phyloP scores from a whole-genome alignment of 2,113 vertebrate species.

The Ameiurus melas region DNA sequence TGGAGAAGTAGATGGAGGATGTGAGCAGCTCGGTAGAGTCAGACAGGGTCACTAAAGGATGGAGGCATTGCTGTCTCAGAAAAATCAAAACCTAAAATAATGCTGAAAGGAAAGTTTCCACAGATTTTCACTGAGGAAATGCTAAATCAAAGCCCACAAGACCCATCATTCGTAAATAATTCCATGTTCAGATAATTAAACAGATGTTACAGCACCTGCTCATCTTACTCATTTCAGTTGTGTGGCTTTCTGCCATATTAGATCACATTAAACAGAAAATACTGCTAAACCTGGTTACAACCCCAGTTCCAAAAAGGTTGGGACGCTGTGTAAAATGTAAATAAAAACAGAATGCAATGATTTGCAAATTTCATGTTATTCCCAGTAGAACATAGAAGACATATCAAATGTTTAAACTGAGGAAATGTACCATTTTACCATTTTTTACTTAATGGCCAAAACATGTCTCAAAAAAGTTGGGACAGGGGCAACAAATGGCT shows the following conservation, averaged over 20 bases:
- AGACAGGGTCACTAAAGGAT: slow-evolving; percentile 16
- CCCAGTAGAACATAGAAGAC: no score
- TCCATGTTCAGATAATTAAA: slow-evolving; percentile 10
- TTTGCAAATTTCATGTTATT: no score
- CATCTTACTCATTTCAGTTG: not conserved
- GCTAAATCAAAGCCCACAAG: slow-evolving; percentile 2
- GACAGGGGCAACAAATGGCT: no score
- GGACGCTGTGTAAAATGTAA: no score
- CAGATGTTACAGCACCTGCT: slow-evolving; percentile 27
- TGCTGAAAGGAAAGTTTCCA: slow-evolving; percentile 1
- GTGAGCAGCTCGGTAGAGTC: slow-evolving; percentile 14
- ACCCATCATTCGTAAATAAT: not conserved
- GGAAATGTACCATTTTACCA: no score
- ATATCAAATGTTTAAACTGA: no score
- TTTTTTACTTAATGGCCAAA: no score
- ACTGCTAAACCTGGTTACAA: not conserved
- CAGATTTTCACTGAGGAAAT: not conserved
- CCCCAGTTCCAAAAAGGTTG: no score
- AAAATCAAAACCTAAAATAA: slow-evolving; percentile 16
- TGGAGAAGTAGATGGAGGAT: slow-evolving; percentile 20
- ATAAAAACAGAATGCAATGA: no score
- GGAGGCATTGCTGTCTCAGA: slow-evolving; percentile 18
- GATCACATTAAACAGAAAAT: not conserved
- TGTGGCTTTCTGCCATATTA: slow-evolving; percentile 14
- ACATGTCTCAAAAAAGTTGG: no score